Percentiles rank a stretch among this genome's conserved stretches.
These are phyloP conservation scores for Lophius americanus DNA, from an alignment of 2,797 vertebrate genomes.

Conservation along the genomic window DNA sequence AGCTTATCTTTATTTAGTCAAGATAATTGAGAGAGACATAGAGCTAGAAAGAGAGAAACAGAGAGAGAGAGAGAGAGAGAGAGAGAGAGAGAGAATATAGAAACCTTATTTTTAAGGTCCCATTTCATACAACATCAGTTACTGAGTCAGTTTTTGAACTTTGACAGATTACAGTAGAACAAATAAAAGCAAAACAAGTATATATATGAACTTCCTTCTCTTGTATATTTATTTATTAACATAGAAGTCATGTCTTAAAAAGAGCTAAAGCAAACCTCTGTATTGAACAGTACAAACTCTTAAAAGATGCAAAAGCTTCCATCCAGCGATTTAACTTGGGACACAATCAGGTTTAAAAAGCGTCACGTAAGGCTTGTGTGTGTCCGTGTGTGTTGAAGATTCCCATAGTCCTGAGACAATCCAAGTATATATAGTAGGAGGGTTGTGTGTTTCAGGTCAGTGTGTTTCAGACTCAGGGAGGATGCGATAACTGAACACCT, in stretches of 20 bases:
- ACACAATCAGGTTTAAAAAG: constrained; percentile 54
- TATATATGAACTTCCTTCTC: constrained; percentile 30
- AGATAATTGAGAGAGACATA: constrained; percentile 67
- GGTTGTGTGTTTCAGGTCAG: constrained; percentile 40
- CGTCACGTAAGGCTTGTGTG: constrained; percentile 35
- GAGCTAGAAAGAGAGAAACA: no score
- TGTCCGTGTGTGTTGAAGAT: constrained; percentile 30
- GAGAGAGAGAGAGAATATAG: constrained; percentile 63
- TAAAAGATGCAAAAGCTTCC: constrained; percentile 64
- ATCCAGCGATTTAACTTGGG: constrained; percentile 38
- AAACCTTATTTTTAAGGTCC: constrained; percentile 57
- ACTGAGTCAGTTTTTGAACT: constrained; percentile 64
- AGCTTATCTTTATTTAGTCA: constrained; percentile 83
- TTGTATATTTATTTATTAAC: constrained; percentile 40
- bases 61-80: constrained; percentile 62
- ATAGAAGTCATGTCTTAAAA: constrained; percentile 57
- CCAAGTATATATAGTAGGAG: constrained; percentile 49
- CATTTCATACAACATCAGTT: constrained; percentile 53
- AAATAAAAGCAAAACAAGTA: constrained; percentile 62
- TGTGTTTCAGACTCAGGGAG: constrained; percentile 47
- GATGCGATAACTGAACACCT: constrained; percentile 1
- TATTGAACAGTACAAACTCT: constrained; percentile 52
- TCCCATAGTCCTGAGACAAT: constrained; percentile 73
- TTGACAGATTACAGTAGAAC: constrained; percentile 50
- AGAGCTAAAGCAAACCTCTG: constrained; percentile 51